phyloP scores from a whole-genome alignment of 53 echinoderm and acorn worm species.

The Hippasteria phrygiana region DNA sequence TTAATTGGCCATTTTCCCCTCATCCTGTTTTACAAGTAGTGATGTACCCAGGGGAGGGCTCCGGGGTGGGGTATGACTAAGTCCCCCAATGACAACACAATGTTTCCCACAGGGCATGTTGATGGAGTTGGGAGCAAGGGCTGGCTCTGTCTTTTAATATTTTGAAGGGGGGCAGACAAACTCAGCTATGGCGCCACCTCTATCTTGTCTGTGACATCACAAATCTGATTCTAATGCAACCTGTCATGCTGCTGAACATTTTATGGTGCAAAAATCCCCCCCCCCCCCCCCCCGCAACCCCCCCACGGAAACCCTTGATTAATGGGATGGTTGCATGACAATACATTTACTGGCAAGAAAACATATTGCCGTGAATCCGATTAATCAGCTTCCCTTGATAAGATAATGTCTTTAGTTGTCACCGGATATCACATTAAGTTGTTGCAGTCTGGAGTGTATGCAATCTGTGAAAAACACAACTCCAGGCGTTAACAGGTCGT shows the following conservation, averaged over 20 bases:
- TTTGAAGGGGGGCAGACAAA: neutral
- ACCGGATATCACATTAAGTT: neutral
- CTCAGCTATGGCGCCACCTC: neutral
- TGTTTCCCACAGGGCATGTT: too few species aligned
- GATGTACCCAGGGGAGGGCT: too few species aligned
- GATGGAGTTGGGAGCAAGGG: neutral
- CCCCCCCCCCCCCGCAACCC: neutral
- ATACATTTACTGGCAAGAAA: neutral
- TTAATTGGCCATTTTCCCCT: too few species aligned
- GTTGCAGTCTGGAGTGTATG: neutral
- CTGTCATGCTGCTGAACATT: neutral
- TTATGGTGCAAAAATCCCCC: neutral
- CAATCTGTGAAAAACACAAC: neutral
- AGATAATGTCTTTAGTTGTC: conserved; percentile 15
- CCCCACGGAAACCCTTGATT: conserved; percentile 3
- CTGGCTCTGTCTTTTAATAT: neutral
- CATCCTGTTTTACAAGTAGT: too few species aligned
- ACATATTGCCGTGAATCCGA: neutral
- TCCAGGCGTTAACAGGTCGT: neutral
- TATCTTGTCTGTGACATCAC: neutral
- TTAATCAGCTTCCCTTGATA: conserved; percentile 35
- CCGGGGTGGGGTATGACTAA: too few species aligned
- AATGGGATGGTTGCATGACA: conserved; percentile 7
- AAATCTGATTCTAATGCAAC: neutral
- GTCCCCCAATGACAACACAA: too few species aligned